A percentile compares a stretch with the other conserved stretches of the same genome.
These are phyloP conservation scores for Haplochromis vanheusdeni DNA, from an alignment of 2,113 vertebrate species.

Conservation along the genomic window DNA sequence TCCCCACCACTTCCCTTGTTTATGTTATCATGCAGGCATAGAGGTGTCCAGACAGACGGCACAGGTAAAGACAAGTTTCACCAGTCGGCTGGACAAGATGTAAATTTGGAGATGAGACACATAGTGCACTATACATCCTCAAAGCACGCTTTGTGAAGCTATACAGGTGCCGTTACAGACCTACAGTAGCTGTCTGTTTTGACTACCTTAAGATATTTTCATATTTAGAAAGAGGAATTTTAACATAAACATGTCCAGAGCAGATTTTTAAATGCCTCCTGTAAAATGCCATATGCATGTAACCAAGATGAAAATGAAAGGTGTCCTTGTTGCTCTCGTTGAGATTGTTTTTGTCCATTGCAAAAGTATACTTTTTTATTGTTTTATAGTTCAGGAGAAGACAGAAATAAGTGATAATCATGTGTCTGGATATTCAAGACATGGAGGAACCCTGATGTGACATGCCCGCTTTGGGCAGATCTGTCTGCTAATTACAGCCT, in stretches of 20 bases:
- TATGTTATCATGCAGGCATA: slow-evolving; percentile 22
- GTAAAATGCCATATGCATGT: not conserved
- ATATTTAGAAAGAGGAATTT: not conserved
- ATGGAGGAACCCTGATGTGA: slow-evolving; percentile 72
- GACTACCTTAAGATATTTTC: slow-evolving; percentile 22
- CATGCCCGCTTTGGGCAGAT: slow-evolving; percentile 78
- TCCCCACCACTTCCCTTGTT: slow-evolving; percentile 27
- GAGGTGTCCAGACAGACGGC: slow-evolving; percentile 43
- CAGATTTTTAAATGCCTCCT: not conserved
- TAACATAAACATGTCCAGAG: not conserved
- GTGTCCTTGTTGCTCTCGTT: not conserved
- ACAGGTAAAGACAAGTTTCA: slow-evolving; percentile 14
- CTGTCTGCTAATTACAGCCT: slow-evolving; percentile 87
- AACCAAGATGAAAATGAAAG: not conserved
- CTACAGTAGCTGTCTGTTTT: not conserved
- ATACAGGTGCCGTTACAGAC: slow-evolving; percentile 14
- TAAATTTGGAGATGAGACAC: slow-evolving; percentile 38
- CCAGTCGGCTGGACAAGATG: slow-evolving; percentile 21
- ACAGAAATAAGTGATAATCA: slow-evolving; percentile 70
- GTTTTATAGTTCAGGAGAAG: slow-evolving; percentile 31
- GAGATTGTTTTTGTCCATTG: not conserved
- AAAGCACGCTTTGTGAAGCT: slow-evolving; percentile 40
- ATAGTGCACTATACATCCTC: slow-evolving; percentile 11
- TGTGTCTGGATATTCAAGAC: slow-evolving; percentile 66
- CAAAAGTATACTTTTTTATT: not conserved